Percentiles rank a stretch among this genome's conserved stretches.
Conservation (phyloP, 1,140 invertebrate genomes). For the Ceratoteleas bidentatus region DNA sequence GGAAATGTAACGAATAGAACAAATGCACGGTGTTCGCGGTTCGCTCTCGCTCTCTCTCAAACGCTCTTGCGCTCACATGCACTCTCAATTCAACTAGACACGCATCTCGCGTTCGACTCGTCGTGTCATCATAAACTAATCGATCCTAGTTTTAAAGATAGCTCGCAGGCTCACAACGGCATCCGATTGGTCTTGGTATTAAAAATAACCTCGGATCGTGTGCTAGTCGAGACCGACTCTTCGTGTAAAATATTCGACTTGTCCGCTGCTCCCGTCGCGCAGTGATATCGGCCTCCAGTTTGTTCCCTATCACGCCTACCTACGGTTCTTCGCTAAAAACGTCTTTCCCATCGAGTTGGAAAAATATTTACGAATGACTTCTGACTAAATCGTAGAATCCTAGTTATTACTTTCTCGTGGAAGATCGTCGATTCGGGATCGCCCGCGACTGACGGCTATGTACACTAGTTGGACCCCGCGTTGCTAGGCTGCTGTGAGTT, state of each 20-base stretch:
- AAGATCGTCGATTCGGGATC: conserved; percentile 71
- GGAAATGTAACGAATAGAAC: conserved; percentile 34
- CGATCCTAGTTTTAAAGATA: conserved; percentile 64
- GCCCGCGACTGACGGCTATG: conserved; percentile 40
- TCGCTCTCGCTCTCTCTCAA: conserved; percentile 25
- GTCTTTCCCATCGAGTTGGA: conserved; percentile 76
- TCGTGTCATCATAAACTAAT: conserved; percentile 59
- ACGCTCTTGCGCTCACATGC: conserved; percentile 40
- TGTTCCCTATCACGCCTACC: conserved; percentile 5
- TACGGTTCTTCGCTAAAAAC: conserved; percentile 65
- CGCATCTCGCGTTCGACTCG: conserved; percentile 25
- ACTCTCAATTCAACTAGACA: conserved; percentile 46
- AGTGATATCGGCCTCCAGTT: conserved; percentile 32
- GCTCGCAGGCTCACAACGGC: conserved; percentile 70
- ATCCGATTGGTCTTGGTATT: conserved; percentile 82
- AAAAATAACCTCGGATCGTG: conserved; percentile 82
- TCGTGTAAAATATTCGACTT: conserved; percentile 54
- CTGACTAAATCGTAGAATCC: conserved; percentile 73
- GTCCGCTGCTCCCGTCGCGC: background rate
- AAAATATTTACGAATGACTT: conserved; percentile 76
- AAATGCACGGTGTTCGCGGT: conserved; percentile 45
- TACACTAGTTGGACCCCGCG: conserved; percentile 65
- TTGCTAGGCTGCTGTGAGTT: conserved; percentile 35
- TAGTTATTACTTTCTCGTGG: conserved; percentile 72
- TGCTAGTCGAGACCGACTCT: conserved; percentile 48